Percentiles rank a stretch among this genome's conserved stretches.
phyloP scores from a whole-genome alignment of 2,888 invertebrate genomes.

The Plagodis dolabraria region DNA sequence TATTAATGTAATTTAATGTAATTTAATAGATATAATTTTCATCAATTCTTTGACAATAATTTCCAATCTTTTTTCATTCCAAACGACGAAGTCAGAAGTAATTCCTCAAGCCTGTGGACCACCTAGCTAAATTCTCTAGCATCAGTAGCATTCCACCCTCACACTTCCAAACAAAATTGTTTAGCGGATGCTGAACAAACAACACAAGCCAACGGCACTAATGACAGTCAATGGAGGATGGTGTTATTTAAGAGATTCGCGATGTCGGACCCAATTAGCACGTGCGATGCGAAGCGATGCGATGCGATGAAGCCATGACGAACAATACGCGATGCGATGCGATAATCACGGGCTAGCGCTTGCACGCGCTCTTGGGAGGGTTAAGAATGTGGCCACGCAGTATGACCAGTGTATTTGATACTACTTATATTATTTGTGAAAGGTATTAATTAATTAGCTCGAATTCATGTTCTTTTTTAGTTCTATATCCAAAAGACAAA shows the following conservation, averaged over 20 bases:
- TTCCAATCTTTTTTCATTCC: too few species aligned
- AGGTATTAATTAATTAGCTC: too few species aligned
- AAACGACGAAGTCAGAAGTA: neutral
- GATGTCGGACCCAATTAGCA: constrained; percentile 60
- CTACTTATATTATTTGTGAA: neutral
- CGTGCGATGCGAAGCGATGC: constrained; percentile 55
- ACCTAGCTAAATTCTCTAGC: constrained; percentile 17
- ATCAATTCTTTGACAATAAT: too few species aligned
- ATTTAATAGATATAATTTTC: too few species aligned
- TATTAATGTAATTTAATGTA: too few species aligned
- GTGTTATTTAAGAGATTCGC: constrained; percentile 42
- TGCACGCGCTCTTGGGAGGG: constrained; percentile 1
- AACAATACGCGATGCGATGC: constrained; percentile 49
- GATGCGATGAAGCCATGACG: constrained; percentile 54
- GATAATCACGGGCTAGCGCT: constrained; percentile 25
- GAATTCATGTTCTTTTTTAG: too few species aligned
- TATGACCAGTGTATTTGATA: constrained; percentile 19
- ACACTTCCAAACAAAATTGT: constrained; percentile 15
- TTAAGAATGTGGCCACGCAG: constrained; percentile 13
- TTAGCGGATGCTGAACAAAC: constrained; percentile 30
- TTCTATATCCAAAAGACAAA: too few species aligned
- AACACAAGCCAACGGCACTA: constrained; percentile 11
- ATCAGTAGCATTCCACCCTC: constrained; percentile 29
- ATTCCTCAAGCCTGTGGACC: constrained; percentile 6
- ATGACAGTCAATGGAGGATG: constrained; percentile 6